phyloP scores from a whole-genome alignment of 2,888 invertebrate genomes.

The Lomographa bimaculata region DNA sequence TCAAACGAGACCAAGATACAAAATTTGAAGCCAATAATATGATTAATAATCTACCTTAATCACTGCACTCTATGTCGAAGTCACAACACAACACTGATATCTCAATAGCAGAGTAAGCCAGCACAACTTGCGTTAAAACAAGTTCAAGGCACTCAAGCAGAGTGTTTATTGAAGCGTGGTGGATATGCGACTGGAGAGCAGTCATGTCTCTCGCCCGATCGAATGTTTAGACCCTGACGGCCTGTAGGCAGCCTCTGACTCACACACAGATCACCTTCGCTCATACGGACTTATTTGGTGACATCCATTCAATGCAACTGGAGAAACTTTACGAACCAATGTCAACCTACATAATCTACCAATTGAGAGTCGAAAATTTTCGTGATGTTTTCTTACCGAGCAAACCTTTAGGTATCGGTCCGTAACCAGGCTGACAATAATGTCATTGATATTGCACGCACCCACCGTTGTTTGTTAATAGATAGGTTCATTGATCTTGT shows the following conservation, averaged over 20 bases:
- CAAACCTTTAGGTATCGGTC: too few species aligned
- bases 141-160: conserved; percentile 50
- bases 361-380: conserved; percentile 30
- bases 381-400: conserved; percentile 4
- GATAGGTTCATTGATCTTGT: too few species aligned
- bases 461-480: not conserved
- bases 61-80: conserved; percentile 28
- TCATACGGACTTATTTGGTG: conserved; percentile 79
- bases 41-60: too few species aligned
- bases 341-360: conserved; percentile 44
- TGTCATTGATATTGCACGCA: not conserved
- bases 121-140: conserved; percentile 46
- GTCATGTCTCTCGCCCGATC: conserved; percentile 28
- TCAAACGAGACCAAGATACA: too few species aligned
- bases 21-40: too few species aligned
- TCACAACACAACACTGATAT: conserved; percentile 43
- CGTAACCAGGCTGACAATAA: too few species aligned
- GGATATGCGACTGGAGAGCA: conserved; percentile 57
- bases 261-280: conserved; percentile 75
- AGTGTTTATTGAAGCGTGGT: conserved; percentile 54
- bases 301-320: conserved; percentile 65
- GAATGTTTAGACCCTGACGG: conserved; percentile 45
- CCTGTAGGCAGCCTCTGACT: conserved; percentile 59
- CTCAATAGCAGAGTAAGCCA: conserved; percentile 44
- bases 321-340: conserved; percentile 61